These are phyloP conservation scores for Corythaixoides concolor DNA, from an alignment of 2,113 vertebrate species.

Conservation along the genomic window DNA sequence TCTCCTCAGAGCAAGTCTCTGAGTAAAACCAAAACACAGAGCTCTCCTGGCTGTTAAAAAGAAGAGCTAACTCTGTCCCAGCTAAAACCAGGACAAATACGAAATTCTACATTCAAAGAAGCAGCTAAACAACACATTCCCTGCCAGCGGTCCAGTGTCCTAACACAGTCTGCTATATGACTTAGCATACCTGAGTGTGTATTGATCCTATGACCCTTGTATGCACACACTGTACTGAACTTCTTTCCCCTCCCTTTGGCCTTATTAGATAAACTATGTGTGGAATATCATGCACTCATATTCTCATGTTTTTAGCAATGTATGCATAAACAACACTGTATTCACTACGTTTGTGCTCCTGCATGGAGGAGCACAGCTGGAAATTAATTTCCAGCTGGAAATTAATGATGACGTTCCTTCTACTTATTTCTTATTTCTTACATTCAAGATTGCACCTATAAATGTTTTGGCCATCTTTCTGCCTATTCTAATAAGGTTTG, in stretches of 20 bases:
- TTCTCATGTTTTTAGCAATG: neutral
- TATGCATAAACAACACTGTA: neutral
- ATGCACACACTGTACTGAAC: neutral
- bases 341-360: neutral
- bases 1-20: too few relatives aligned
- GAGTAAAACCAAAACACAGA: too few relatives aligned
- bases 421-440: neutral
- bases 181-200: too few relatives aligned
- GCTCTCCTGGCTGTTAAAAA: too few relatives aligned
- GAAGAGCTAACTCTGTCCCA: too few relatives aligned
- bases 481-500: neutral
- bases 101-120: neutral
- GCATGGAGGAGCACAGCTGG: neutral
- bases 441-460: neutral
- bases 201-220: neutral
- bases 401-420: neutral
- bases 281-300: neutral
- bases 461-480: neutral
- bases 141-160: neutral
- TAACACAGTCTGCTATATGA: neutral
- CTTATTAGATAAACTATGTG: accelerated
- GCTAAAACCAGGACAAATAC: too few relatives aligned
- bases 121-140: neutral
- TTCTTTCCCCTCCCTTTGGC: neutral
- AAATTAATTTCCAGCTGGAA: neutral